Base-by-base conservation (phyloP, 2,888 invertebrate genomes). In the Microchrysa polita region DNA sequence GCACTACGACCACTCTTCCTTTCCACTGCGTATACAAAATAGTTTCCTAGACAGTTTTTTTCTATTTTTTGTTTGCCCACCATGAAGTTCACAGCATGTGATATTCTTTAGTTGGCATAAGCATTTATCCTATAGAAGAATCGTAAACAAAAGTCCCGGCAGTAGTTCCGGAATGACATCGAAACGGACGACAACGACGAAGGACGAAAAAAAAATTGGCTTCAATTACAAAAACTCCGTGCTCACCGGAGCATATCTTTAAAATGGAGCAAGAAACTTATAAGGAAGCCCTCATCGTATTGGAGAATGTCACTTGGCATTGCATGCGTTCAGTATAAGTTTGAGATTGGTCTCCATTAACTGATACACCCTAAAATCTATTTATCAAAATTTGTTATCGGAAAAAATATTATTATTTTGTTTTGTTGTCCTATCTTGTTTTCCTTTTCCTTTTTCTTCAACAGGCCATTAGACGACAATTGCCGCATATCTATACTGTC, bases 141-240 rank as follows among this genome's bases (percentile, higher is more conserved):
- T 14, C 22, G 65, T 44, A 18, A 65, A 65, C 48, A 65, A 65
- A 42, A 12, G 48, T 22, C 65, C 22, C 27, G 27, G 22, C 14
- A 65, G 12, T 9, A 23, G 48, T 48, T 48, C 48, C 48, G 48
- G 48, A 48, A 48, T 48, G 48, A 48, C n/a, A n/a, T n/a, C n/a
- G n/a, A n/a, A n/a, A n/a, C n/a, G n/a, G n/a, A n/a, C 48, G 23
- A 65, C 14, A 9, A 42, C n/a, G 34, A 61, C 27, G 18, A n/a
- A n/a, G n/a, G n/a, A 52, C 52, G 42, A 9, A 23, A 16, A 65
- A 65, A 48, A 65, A 48, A 65, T 65, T 65, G 65, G 65, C 65
- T 65, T 42, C 65, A 65, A 65, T 65, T 65, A 65, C 42, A 65
- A 48, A n/a, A 44, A 14, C 34, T 48, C 20, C 22, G 42, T 48